Evolutionary conservation across 2,113 vertebrate genomes (phyloP).

Genomic region (Cyprinus carpio): DNA sequence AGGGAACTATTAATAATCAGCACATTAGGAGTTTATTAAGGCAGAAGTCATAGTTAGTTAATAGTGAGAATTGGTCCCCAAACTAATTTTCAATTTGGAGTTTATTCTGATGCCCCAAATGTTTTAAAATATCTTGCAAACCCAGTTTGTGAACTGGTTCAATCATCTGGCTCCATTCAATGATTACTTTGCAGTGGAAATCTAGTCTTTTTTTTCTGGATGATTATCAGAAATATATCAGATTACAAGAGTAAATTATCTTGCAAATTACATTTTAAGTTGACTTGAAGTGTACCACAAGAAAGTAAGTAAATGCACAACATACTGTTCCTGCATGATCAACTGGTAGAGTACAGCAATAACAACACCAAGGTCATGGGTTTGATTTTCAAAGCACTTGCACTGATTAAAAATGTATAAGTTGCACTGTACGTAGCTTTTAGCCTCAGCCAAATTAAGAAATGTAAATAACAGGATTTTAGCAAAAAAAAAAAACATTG

Average conservation of each 20-base stretch:
- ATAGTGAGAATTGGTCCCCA: no score
- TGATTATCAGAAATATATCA: no score
- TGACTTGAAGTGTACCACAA: no score
- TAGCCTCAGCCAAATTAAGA: constrained; percentile 24
- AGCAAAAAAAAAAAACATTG: no score
- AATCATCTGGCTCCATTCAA: no score
- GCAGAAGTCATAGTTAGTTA: no score
- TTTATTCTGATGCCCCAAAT: not conserved
- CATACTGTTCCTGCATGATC: not conserved
- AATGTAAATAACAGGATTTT: constrained; percentile 27
- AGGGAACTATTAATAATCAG: no score
- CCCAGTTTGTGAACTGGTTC: no score
- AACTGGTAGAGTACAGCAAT: not conserved
- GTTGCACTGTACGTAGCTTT: constrained; percentile 7
- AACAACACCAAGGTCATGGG: constrained; percentile 8
- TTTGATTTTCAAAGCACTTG: constrained; percentile 1
- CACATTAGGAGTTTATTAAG: no score
- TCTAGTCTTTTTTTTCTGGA: not conserved
- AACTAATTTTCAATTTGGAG: no score
- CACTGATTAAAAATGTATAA: constrained; percentile 33
- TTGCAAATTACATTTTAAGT: not conserved
- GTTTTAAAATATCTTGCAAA: not conserved
- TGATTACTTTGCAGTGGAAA: no score
- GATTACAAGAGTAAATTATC: not conserved
- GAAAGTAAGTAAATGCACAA: not conserved